phyloP scores from a whole-genome alignment of 2,797 vertebrate species.

The Gila robusta region DNA sequence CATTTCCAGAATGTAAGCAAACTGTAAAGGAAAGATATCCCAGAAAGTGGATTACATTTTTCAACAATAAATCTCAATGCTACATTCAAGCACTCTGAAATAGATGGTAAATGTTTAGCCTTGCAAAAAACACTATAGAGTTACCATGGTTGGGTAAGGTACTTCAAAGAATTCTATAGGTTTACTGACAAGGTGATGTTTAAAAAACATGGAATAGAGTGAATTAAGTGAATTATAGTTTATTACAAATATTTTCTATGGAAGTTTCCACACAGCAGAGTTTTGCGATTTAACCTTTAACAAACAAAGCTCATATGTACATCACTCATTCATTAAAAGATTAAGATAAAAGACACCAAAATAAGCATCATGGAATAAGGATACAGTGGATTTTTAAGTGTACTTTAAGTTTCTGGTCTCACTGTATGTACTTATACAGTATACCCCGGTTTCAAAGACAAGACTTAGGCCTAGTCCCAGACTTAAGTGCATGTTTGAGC shows the following conservation, averaged over 20 bases:
- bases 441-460: no score
- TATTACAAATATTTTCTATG: background rate
- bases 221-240: background rate
- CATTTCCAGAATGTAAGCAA: constrained; percentile 33
- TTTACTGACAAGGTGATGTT: background rate
- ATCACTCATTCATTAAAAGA: background rate
- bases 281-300: background rate
- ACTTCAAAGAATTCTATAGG: background rate
- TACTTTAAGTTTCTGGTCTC: background rate
- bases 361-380: background rate
- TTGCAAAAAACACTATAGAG: background rate
- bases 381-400: background rate
- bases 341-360: background rate
- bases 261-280: background rate
- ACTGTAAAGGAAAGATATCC: constrained; percentile 10
- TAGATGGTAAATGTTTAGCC: background rate
- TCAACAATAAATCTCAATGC: constrained; percentile 14
- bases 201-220: background rate
- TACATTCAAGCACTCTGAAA: background rate
- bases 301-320: background rate
- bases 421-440: background rate
- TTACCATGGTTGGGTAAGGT: background rate
- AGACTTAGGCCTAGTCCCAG: no score
- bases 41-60: background rate
- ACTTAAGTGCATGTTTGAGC: no score